phyloP scores from a whole-genome alignment of 2,888 invertebrate species.

The Oxyteleia sp. region DNA sequence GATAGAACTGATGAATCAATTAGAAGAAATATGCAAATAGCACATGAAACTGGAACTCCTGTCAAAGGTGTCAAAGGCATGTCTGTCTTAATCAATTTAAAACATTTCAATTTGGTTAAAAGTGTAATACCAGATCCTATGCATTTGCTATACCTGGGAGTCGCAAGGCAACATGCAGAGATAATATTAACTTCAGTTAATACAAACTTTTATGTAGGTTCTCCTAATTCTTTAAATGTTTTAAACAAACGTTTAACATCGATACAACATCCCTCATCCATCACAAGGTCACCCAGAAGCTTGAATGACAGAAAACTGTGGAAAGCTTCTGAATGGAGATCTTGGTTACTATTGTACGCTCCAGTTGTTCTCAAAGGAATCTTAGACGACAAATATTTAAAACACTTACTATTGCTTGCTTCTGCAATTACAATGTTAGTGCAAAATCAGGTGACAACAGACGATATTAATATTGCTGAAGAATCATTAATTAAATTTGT shows the following conservation, averaged over 20 bases:
- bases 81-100: too few species aligned
- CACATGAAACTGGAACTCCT: too few species aligned
- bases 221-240: background rate
- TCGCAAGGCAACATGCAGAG: background rate
- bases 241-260: background rate
- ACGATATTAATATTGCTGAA: background rate
- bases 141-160: background rate
- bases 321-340: conserved; percentile 1
- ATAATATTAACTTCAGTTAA: background rate
- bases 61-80: too few species aligned
- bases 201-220: background rate
- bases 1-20: conserved; percentile 15
- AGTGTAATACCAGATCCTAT: background rate
- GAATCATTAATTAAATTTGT: conserved; percentile 1
- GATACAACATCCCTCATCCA: background rate
- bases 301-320: background rate
- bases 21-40: conserved; percentile 2
- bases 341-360: background rate
- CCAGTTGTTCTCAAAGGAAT: background rate
- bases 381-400: background rate
- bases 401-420: background rate
- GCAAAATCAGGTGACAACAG: background rate
- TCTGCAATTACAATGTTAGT: background rate
- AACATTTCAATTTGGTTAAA: too few species aligned
- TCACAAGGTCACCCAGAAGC: background rate